Base-by-base conservation (phyloP, 2,888 invertebrate genomes). In the Cataglyphis altisquamis region DNA sequence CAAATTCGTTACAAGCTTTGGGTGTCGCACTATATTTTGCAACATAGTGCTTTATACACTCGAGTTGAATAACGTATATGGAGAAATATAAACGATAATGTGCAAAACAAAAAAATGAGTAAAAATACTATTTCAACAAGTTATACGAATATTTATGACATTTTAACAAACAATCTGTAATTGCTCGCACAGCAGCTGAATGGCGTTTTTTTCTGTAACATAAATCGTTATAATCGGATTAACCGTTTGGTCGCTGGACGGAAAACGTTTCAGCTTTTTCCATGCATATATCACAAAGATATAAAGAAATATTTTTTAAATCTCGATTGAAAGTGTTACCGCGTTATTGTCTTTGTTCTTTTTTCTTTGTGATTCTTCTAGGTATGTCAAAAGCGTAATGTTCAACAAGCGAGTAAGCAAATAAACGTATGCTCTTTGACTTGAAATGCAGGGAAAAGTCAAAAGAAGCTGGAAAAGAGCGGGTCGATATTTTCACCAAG, bases 1-100 rank as follows among this genome's bases (percentile, higher is more conserved):
- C 73, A 57, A 75, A 78, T 36, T 72, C 73, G 78, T 78, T 72
- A 78, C 70, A 39, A 72, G 78, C 45, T 72, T 72, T 36, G 60
- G 10, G 6, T 80, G 73, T 80, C 78, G 72, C n/a, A 18, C 45
- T 32, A 25, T 60, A 80, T 80, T 60, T 72, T 60, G 52, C 52
- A 36, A 72, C 73, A 57, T 41, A 77, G 68, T 48, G 77, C 39
- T 77, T 68, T 77, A 55, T 77, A 55, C 41, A 57, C 36, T 68
- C 29, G 15, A 68, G 67, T 29, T 18, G n/a, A 29, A 29, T 39
- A 55, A 63, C 41, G 41, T 41, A 67, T 29, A 57, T 45, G 41
- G 25, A 67, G n/a, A 15, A 21, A 39, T 48, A 36, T 21, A 55
- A 60, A 57, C 41, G 32, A 45, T 57, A 29, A 15, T 21, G 21